Base-by-base conservation (phyloP, 1,140 invertebrate genomes). In the Drosophila sechellia region DNA sequence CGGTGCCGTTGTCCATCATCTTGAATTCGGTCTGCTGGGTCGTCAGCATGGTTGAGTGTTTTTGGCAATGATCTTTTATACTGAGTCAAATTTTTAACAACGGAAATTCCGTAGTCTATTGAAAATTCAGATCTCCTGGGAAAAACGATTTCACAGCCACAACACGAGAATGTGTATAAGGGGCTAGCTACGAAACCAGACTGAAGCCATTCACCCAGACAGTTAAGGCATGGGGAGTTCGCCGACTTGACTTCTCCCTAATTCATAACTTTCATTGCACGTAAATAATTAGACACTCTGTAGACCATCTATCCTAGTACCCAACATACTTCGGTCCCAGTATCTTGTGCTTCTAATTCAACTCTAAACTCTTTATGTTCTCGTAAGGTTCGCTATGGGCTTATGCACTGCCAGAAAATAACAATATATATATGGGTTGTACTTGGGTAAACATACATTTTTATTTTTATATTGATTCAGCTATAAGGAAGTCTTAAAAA, bases 351-450 rank as follows among this genome's bases (percentile, higher is more conserved):
- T 46, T 53, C 55, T 71, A 65, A 73, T 66, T 72, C 50, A 68
- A 81, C 65, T 81, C 66, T 72, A 81, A 81, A 81, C 79, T 77
- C 73, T 77, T 81, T 81, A 77, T 81, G 61, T 34, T 48, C 77
- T 55, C 58, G 35, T 50, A 55, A 71, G 65, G 40, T 13, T 25
- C 11, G 37, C 27, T n/a, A n/a, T 11, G 35, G 27, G 12, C 20
- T 37, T 8, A 6, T 13, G 11, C 57, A 49, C 57, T 27, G 35
- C 4, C 1, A 20, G 10, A 35, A 31, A 45, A 20, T 11, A 20
- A 1, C 8, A 20, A 0, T 15, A 8, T 0, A 3, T 17, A 45
- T 12, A 4, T 11, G 2, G 17, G 2, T 45, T 6, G 6, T 3
- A 8, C 8, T 8, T 2, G 8, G 1, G 5, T n/a, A 39, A 39